Base-by-base conservation (phyloP, 2,888 invertebrate genomes). In the Tricholauxania praeusta region DNA sequence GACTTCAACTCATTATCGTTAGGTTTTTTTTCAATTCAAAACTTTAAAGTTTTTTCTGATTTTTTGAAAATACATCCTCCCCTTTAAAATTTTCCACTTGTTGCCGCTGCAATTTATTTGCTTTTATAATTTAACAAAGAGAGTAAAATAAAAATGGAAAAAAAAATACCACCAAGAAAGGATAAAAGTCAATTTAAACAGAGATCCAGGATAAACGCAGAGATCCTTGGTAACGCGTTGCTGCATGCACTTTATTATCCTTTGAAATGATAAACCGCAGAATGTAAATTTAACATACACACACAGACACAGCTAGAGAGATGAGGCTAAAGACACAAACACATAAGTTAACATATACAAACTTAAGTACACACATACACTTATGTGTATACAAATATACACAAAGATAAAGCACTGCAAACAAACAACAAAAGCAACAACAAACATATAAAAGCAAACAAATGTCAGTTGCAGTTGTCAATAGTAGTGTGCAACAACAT, bases 371-470 rank as follows among this genome's bases (percentile, higher is more conserved):
- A 66, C 22, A 60, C 19, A 52, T 12, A 72, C 60, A 51, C 32
- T 51, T n/a, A 59, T 10, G 39, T 17, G 14, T 48, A 28, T 53
- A 55, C 62, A 47, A 12, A 55, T 47, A n/a, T 7, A 53, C 14
- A 14, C 17, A 39, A 39, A 52, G 32, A 53, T 52, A 66, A 47
- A 57, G 57, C 57, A 57, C 57, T 57, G 22, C 57, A 28, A 57
- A 52, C 51, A 22, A 52, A 52, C 65, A 52, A 53, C 51, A 51
- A 7, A 55, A n/a, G 55, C 17, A 57, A 10, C 12, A 52, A 55
- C 53, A 28, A 73, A 63, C 73, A 66, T 70, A 75, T 75, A 72
- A 75, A 75, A 75, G 66, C 72, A 73, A 75, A 75, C 75, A 75
- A 75, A 73, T 75, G 75, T 75, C 75, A 75, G 72, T 63, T 72